phyloP scores from a whole-genome alignment of 2,113 vertebrate genomes.

The Xenus cinereus region DNA sequence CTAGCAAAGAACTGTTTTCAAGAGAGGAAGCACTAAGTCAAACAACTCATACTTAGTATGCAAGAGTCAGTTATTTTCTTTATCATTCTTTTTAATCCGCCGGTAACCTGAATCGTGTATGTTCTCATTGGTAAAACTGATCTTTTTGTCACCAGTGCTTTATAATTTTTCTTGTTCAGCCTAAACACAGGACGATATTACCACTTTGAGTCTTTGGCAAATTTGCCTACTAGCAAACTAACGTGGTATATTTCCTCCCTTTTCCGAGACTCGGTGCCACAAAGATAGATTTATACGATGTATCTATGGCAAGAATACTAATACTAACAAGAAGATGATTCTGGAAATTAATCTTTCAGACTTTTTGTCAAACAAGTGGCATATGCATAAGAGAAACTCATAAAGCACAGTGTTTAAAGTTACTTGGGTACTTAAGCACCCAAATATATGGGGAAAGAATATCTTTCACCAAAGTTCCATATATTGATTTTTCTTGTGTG shows the following conservation, averaged over 20 bases:
- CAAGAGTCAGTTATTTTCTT: background rate
- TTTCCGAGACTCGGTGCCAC: accelerated
- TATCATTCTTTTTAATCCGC: background rate
- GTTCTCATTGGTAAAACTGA: background rate
- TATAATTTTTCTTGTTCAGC: background rate
- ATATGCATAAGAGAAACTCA: background rate
- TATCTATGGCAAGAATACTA: background rate
- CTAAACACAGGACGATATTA: background rate
- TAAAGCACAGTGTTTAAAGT: background rate
- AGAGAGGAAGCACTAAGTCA: background rate
- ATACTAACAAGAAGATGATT: background rate
- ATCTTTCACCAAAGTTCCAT: background rate
- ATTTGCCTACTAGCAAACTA: background rate
- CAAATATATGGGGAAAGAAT: background rate
- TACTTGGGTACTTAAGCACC: background rate
- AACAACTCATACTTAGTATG: background rate
- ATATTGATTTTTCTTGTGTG: background rate
- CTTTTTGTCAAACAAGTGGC: background rate
- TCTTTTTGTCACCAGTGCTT: background rate
- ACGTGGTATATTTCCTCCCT: background rate
- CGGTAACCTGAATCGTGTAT: background rate
- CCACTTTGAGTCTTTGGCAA: background rate
- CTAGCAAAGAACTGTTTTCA: background rate
- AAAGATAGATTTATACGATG: background rate
- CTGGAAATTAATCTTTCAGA: background rate